Conservation (phyloP, 2,797 vertebrate species). For the Momotus momota region DNA sequence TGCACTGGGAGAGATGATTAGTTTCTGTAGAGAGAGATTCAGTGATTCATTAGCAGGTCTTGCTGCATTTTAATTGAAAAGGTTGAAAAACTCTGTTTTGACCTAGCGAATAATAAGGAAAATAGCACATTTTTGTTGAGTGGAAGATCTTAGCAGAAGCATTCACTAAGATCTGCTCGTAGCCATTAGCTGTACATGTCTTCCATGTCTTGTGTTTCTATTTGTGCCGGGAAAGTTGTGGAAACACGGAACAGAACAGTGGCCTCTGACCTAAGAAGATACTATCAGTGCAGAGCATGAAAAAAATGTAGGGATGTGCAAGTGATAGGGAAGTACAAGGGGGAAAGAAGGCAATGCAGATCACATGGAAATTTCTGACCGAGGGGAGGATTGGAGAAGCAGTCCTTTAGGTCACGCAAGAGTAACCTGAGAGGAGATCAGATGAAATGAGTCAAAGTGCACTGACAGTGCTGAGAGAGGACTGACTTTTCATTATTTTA, state of each 20-base stretch:
- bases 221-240: background rate
- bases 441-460: background rate
- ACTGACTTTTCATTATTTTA: background rate
- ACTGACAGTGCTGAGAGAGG: background rate
- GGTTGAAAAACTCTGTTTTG: slow-evolving; percentile 36
- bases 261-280: background rate
- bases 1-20: slow-evolving; percentile 29
- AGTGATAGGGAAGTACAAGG: background rate
- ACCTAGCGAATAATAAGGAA: slow-evolving; percentile 10
- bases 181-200: background rate
- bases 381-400: background rate
- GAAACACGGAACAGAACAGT: background rate
- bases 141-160: background rate
- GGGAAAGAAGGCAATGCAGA: background rate
- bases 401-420: background rate
- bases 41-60: slow-evolving; percentile 36
- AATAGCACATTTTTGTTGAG: background rate
- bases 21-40: slow-evolving; percentile 18
- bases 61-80: slow-evolving; percentile 47
- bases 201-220: background rate
- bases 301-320: background rate
- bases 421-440: background rate
- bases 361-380: background rate
- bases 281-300: background rate
- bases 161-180: background rate